Evolutionary conservation across 2,888 invertebrate genomes (phyloP).

Genomic region (Operophtera brumata): DNA sequence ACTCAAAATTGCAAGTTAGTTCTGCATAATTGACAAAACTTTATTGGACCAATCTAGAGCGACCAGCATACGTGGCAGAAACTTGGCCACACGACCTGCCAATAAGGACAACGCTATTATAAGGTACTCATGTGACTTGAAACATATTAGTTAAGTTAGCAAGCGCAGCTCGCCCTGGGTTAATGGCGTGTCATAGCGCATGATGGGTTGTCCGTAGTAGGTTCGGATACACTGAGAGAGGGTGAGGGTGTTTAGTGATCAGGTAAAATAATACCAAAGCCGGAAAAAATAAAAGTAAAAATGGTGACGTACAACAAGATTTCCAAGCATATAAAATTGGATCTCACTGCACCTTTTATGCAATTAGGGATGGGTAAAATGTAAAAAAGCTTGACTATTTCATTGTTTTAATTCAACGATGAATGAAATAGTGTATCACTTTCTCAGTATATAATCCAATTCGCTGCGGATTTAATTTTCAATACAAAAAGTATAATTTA

Average conservation of each 20-base stretch:
- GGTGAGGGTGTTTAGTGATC: background rate
- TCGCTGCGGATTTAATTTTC: too few species aligned
- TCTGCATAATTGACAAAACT: background rate
- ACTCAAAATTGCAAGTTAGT: background rate
- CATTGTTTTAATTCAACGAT: too few species aligned
- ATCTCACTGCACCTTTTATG: too few species aligned
- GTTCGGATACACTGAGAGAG: slow-evolving; percentile 21
- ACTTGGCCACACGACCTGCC: slow-evolving; percentile 15
- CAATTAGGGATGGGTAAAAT: too few species aligned
- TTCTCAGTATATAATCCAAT: too few species aligned
- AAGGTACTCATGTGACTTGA: slow-evolving; percentile 45
- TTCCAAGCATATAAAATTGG: too few species aligned
- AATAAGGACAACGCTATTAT: slow-evolving; percentile 20
- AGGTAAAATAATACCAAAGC: background rate
- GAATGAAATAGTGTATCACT: too few species aligned
- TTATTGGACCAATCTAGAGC: background rate
- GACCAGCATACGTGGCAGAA: slow-evolving; percentile 1
- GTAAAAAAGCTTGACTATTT: too few species aligned
- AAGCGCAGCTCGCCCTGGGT: slow-evolving; percentile 60
- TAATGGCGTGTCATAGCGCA: slow-evolving; percentile 75
- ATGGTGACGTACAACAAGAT: too few species aligned
- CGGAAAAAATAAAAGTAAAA: too few species aligned
- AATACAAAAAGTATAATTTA: too few species aligned
- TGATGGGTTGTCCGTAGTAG: slow-evolving; percentile 62
- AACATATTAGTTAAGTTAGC: slow-evolving; percentile 72